Conservation (phyloP, 2,797 vertebrate species). For the Periparus ater region DNA sequence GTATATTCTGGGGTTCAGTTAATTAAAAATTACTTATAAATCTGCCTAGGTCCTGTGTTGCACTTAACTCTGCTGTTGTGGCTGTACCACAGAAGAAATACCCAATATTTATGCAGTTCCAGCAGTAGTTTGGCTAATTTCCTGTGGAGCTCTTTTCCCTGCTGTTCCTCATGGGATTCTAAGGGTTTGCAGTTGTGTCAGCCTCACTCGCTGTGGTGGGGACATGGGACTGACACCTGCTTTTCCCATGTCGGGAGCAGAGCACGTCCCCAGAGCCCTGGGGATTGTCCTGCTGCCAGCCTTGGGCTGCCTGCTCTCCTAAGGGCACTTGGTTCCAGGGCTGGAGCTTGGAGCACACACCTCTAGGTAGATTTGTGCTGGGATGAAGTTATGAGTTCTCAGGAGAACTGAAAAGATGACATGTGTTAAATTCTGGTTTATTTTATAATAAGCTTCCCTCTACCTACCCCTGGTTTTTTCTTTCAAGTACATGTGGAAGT, state of each 20-base stretch:
- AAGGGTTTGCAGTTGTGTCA: too few species aligned
- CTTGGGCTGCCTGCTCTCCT: accelerated
- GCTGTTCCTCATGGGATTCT: not conserved
- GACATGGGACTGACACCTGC: not conserved
- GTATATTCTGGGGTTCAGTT: slow-evolving; percentile 53
- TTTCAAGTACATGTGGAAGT: not conserved
- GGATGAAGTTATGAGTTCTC: not conserved
- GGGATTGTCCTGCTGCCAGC: not conserved
- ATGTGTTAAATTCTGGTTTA: not conserved
- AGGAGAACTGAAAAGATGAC: not conserved
- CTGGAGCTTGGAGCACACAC: too few species aligned
- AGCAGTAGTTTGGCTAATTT: not conserved
- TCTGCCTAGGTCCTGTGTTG: not conserved
- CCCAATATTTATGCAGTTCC: too few species aligned
- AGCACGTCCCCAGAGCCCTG: accelerated
- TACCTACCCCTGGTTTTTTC: not conserved
- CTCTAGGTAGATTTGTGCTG: not conserved
- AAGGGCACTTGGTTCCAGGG: accelerated
- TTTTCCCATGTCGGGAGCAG: accelerated
- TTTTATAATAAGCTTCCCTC: not conserved
- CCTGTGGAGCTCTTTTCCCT: not conserved
- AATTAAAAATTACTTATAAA: slow-evolving; percentile 59
- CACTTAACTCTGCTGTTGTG: not conserved
- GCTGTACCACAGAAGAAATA: not conserved
- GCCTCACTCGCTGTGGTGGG: accelerated